Base-by-base conservation (phyloP, 2,113 vertebrate species). In the Todiramphus saurophagus region DNA sequence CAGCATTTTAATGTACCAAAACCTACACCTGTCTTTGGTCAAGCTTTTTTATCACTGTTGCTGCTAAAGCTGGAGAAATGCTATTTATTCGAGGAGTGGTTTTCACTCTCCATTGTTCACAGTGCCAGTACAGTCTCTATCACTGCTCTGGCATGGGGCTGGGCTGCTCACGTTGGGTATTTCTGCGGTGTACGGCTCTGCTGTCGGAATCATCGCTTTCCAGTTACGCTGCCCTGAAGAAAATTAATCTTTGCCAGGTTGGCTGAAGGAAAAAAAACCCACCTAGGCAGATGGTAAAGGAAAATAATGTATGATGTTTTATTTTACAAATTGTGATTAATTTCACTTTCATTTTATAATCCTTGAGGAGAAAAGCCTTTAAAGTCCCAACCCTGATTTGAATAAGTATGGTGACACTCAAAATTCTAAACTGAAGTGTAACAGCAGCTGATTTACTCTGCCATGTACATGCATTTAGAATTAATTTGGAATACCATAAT, bases 241-340 rank as follows among this genome's bases (percentile, higher is more conserved):
- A 96, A 97, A 96, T 83, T 88, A 77, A 92, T 94, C 69, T 79
- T 51, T 67, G 59, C 11, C 83, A 95, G 76, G 66, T 94, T 90
- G 58, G 35, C 43, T 75, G 90, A 91, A 92, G 41, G 3, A 48
- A 87, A 75, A 87, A 92, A 35, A 30, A 24, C 11, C 50, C 35
- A 20, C 14, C 60, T 58, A 39, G 66, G 67, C 94, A 97, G 94
- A 89, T 95, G 88, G 90, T 89, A 95, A 95, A 93, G 56, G 59
- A 83, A 93, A 96, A 62, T 83, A 88, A 80, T 64, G 56, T 14
- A 87, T 11, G 16, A 69, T 50, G 66, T 78, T 83, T 93, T 95
- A 94, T 93, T 87, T 91, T 95, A 68, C 76, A 86, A 93, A 74
- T 77, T 73, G 74, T 87, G 68, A 95, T 95, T 96, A 94, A 93